Conservation (phyloP, 2,888 invertebrate genomes). For the Leptinotarsa rubiginosa region DNA sequence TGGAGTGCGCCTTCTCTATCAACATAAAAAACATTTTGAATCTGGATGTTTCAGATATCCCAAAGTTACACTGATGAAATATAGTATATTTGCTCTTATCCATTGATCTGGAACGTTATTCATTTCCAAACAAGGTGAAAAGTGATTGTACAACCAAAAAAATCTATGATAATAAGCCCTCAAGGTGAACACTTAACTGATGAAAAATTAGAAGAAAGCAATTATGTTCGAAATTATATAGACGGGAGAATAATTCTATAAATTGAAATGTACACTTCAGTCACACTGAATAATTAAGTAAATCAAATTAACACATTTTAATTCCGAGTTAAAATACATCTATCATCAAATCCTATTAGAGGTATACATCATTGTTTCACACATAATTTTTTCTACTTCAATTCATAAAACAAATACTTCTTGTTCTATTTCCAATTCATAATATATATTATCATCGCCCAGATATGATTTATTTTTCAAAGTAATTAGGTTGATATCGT, state of each 20-base stretch:
- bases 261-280: neutral
- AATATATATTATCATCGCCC: too few species aligned
- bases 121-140: neutral
- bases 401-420: neutral
- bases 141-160: neutral
- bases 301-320: neutral
- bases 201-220: neutral
- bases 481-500: too few species aligned
- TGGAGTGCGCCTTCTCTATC: too few species aligned
- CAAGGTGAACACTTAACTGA: neutral
- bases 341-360: neutral
- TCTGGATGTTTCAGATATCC: too few species aligned
- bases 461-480: too few species aligned
- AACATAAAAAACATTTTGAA: too few species aligned
- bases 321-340: neutral
- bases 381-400: conserved; percentile 6
- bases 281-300: neutral
- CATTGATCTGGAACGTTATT: neutral
- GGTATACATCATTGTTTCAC: neutral
- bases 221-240: too few species aligned
- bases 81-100: too few species aligned
- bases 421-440: neutral
- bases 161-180: neutral
- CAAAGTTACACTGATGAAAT: too few species aligned
- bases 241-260: too few species aligned